These are phyloP conservation scores for Tachuris rubrigastra DNA, from an alignment of 2,113 vertebrate species.

Conservation along the genomic window DNA sequence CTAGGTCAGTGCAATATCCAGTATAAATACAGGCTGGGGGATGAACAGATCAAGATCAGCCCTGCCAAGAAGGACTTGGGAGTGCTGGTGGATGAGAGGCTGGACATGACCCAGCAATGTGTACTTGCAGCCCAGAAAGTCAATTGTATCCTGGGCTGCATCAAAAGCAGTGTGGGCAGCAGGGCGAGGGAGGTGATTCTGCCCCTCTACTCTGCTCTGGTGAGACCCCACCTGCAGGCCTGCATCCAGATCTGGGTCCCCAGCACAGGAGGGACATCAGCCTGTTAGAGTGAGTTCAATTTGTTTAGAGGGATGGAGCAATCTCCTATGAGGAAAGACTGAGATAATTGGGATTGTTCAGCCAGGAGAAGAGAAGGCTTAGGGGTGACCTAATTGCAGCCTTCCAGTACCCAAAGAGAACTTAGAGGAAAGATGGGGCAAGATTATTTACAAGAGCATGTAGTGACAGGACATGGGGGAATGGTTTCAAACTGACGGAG, in stretches of 20 bases:
- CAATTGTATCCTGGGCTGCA: background rate
- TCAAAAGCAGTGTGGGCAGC: background rate
- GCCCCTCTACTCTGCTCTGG: background rate
- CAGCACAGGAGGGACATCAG: background rate
- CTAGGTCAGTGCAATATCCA: rapidly evolving
- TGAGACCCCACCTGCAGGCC: background rate
- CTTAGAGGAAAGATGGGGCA: background rate
- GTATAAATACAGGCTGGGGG: background rate
- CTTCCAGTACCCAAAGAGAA: background rate
- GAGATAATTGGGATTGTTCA: background rate
- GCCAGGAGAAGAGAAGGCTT: background rate
- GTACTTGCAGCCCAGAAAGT: background rate
- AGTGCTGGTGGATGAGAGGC: background rate
- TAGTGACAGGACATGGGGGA: background rate
- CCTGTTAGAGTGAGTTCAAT: background rate
- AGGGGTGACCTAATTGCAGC: background rate
- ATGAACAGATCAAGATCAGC: background rate
- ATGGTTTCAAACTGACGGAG: background rate
- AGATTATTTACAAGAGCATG: background rate
- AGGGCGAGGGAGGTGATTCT: background rate
- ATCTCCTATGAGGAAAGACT: background rate
- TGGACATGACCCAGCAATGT: background rate
- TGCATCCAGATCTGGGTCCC: background rate
- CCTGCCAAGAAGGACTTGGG: rapidly evolving
- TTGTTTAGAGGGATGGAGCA: background rate